These are phyloP conservation scores for Drepanosiphum platanoidis DNA, from an alignment of 2,888 invertebrate genomes.

Conservation along the genomic window DNA sequence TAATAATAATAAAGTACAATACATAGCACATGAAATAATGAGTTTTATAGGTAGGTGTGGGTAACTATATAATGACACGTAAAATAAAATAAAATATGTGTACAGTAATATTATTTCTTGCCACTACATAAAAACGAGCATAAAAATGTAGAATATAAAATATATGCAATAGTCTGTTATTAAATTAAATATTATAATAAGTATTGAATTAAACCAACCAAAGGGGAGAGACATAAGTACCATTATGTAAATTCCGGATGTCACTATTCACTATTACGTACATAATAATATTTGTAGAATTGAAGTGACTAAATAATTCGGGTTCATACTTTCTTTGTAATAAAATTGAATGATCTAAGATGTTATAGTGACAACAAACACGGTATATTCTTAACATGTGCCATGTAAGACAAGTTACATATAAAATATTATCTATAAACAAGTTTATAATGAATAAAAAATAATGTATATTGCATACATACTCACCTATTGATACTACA, in stretches of 20 bases:
- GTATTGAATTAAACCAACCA: not conserved
- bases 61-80: not conserved
- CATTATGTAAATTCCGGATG: not conserved
- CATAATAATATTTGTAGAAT: not conserved
- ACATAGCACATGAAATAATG: too few species aligned
- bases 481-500: not conserved
- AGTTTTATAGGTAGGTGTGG: not conserved
- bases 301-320: not conserved
- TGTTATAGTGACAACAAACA: not conserved
- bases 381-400: too few species aligned
- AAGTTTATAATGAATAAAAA: not conserved
- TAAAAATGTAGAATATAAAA: not conserved
- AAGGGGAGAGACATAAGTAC: not conserved
- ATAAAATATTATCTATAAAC: not conserved
- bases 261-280: not conserved
- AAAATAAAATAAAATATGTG: not conserved
- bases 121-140: not conserved
- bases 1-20: not conserved
- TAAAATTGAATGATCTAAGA: not conserved
- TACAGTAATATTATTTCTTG: not conserved
- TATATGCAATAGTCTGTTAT: not conserved
- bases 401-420: not conserved
- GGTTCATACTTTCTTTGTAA: not conserved
- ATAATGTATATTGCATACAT: not conserved
- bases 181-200: not conserved